Percentiles rank a stretch among this genome's conserved stretches.
These are phyloP conservation scores for Lucinisca nassula DNA, from an alignment of 2,888 invertebrate genomes.

Conservation along the genomic window DNA sequence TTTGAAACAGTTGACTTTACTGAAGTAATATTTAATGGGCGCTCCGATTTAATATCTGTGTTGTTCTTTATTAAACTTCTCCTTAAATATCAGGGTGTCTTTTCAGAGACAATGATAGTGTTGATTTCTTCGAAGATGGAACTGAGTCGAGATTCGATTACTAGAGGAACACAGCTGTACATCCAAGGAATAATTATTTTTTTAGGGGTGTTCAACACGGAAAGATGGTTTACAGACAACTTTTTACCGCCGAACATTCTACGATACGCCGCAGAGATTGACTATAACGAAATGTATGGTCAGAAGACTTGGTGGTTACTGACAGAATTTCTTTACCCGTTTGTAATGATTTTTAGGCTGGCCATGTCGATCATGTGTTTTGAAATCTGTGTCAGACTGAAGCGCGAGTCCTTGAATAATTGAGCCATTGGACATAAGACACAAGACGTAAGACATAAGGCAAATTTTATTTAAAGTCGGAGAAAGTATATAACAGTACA, in stretches of 20 bases:
- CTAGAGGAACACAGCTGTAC: not conserved
- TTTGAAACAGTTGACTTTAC: conserved; percentile 28
- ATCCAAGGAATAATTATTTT: conserved; percentile 21
- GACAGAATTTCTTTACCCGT: conserved; percentile 10
- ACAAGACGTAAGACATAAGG: too few relatives aligned
- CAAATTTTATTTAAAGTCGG: too few relatives aligned
- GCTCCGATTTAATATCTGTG: not conserved
- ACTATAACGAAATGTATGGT: conserved; percentile 16
- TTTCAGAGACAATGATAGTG: conserved; percentile 6
- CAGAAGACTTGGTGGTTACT: conserved; percentile 26
- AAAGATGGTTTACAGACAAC: conserved; percentile 19
- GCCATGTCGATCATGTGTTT: not conserved
- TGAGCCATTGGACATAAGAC: too few relatives aligned
- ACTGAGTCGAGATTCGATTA: not conserved
- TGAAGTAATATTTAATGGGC: not conserved
- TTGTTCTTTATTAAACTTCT: conserved; percentile 13
- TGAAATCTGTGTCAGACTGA: not conserved
- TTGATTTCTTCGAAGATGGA: not conserved
- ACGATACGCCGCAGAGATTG: conserved; percentile 4
- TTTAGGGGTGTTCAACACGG: conserved; percentile 16
- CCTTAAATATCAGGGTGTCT: conserved; percentile 18
- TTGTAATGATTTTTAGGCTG: conserved; percentile 12
- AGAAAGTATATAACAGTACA: too few relatives aligned
- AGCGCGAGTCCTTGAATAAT: too few relatives aligned
- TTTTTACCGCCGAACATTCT: conserved; percentile 16